Evolutionary conservation across 2,797 vertebrate genomes (phyloP).

Genomic region (Oceanodroma leucorhoa): DNA sequence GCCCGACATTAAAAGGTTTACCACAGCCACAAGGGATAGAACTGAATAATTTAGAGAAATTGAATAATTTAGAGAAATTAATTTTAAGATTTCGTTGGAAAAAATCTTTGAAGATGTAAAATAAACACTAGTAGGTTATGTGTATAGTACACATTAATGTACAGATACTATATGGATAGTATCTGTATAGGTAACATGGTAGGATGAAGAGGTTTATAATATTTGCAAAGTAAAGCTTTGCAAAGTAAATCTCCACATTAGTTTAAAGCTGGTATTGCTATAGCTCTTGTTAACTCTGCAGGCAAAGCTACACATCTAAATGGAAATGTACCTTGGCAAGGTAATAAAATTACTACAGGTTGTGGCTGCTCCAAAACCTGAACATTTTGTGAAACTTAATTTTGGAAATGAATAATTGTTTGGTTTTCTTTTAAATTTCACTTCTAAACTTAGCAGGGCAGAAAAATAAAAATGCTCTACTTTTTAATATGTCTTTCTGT

Average conservation of each 20-base stretch:
- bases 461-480: not conserved
- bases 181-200: not conserved
- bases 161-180: not conserved
- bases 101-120: not conserved
- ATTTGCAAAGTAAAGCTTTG: not conserved
- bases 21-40: not conserved
- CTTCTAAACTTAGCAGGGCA: not conserved
- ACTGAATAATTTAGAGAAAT: not conserved
- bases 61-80: constrained; percentile 14
- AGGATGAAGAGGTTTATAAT: not conserved
- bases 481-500: not conserved
- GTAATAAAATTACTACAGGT: not conserved
- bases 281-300: not conserved
- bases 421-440: not conserved
- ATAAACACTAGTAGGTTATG: not conserved
- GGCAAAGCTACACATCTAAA: not conserved
- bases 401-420: not conserved
- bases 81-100: not conserved
- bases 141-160: not conserved
- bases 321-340: not conserved
- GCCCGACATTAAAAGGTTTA: not conserved
- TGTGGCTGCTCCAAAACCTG: not conserved
- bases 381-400: not conserved
- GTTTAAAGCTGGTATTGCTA: not conserved
- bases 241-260: not conserved